Evolutionary conservation across 2,113 vertebrate genomes (phyloP).

Genomic region (Reinhardtius hippoglossoides): DNA sequence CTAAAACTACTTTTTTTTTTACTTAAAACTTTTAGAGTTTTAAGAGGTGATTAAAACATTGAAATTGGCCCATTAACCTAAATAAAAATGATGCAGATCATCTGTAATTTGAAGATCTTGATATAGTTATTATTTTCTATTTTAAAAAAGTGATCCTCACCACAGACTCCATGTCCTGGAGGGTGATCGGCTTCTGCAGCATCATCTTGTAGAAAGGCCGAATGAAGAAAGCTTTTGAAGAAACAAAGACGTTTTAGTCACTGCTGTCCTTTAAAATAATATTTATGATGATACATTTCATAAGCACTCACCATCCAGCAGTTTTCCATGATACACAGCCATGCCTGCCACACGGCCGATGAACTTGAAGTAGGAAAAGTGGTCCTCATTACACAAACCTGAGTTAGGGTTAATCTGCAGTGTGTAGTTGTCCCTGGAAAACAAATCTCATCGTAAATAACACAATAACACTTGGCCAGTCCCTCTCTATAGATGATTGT

Average conservation of each 20-base stretch:
- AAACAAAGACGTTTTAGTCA: constrained; percentile 3
- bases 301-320: constrained; percentile 90
- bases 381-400: constrained; percentile 97
- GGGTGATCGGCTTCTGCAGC: constrained; percentile 94
- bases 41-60: not conserved
- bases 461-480: not conserved
- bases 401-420: constrained; percentile 99
- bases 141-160: constrained; percentile 79
- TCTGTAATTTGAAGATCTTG: not conserved
- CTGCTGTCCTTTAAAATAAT: not conserved
- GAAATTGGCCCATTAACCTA: too few relatives aligned
- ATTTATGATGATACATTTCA: not conserved
- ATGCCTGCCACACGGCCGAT: constrained; percentile 98
- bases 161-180: constrained; percentile 99
- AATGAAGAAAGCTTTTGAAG: constrained; percentile 93
- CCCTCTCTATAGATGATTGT: not conserved
- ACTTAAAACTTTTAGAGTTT: too few relatives aligned
- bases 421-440: constrained; percentile 95
- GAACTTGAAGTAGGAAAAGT: constrained; percentile 98
- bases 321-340: constrained; percentile 97
- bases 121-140: not conserved
- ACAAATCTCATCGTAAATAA: constrained; percentile 35
- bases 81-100: not conserved
- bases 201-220: constrained; percentile 99
- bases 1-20: too few relatives aligned